Conservation (phyloP, 1,140 invertebrate species). For the Teleogryllus occipitalis region DNA sequence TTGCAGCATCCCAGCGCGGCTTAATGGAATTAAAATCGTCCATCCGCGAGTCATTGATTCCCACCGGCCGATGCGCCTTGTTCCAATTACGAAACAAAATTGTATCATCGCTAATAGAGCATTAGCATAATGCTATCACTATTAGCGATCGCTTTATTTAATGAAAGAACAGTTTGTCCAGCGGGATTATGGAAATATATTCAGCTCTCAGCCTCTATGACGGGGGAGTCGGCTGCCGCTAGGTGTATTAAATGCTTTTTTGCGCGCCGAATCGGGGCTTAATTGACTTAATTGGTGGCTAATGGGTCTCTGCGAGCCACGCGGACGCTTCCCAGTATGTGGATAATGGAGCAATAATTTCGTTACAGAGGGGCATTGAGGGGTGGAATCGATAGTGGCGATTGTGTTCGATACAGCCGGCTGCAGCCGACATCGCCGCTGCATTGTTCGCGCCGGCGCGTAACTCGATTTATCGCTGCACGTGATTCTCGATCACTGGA, state of each 20-base stretch:
- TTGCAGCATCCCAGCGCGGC: too few species aligned
- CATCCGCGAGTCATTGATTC: neutral
- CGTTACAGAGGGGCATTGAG: neutral
- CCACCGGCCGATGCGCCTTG: neutral
- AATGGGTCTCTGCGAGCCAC: neutral
- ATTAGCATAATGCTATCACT: neutral
- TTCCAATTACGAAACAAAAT: neutral
- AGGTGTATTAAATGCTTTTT: neutral
- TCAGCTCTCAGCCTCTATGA: neutral
- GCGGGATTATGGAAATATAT: neutral
- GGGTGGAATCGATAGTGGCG: neutral
- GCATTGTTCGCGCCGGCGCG: neutral
- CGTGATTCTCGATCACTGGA: neutral
- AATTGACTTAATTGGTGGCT: neutral
- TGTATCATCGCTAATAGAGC: neutral
- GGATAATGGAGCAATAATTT: neutral
- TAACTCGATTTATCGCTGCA: neutral
- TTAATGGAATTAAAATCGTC: neutral
- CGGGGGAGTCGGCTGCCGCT: neutral
- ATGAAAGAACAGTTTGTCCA: neutral
- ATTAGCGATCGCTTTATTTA: neutral
- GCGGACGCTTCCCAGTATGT: too few species aligned
- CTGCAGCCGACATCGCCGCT: neutral
- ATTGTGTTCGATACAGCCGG: neutral
- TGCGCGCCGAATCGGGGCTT: neutral